Evolutionary conservation across 2,113 vertebrate genomes (phyloP).

Genomic region (Nothocercus julius): DNA sequence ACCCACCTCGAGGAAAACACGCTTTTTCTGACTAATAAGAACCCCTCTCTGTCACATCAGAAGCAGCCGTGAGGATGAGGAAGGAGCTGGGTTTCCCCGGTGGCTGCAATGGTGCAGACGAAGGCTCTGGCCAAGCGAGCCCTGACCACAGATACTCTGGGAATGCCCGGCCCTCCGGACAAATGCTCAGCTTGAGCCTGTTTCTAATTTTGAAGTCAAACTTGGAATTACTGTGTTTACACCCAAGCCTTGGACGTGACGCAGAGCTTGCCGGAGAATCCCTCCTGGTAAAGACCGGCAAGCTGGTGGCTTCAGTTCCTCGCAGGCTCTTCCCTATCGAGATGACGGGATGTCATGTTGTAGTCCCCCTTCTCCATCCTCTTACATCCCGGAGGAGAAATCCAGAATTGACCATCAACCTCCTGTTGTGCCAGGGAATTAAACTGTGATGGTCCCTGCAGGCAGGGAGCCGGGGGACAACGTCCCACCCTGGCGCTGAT

Average conservation of each 20-base stretch:
- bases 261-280: background rate
- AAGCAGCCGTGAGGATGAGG: background rate
- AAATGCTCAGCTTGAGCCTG: background rate
- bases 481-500: no score
- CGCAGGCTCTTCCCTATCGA: fast-evolving
- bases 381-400: background rate
- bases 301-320: background rate
- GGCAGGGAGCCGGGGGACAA: background rate
- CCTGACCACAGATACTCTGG: background rate
- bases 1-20: background rate
- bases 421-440: background rate
- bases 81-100: background rate
- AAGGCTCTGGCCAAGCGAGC: background rate
- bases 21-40: background rate
- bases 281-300: background rate
- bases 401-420: background rate
- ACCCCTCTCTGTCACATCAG: background rate
- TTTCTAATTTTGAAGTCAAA: background rate
- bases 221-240: background rate
- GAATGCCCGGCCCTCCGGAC: background rate
- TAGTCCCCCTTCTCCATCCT: background rate
- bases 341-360: background rate
- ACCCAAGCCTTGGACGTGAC: background rate
- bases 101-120: no score
- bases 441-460: background rate